Evolutionary conservation across 2,113 vertebrate genomes (phyloP), one percentile per base, ranked within the genome.

Genomic region (Lycaon pictus): DNA sequence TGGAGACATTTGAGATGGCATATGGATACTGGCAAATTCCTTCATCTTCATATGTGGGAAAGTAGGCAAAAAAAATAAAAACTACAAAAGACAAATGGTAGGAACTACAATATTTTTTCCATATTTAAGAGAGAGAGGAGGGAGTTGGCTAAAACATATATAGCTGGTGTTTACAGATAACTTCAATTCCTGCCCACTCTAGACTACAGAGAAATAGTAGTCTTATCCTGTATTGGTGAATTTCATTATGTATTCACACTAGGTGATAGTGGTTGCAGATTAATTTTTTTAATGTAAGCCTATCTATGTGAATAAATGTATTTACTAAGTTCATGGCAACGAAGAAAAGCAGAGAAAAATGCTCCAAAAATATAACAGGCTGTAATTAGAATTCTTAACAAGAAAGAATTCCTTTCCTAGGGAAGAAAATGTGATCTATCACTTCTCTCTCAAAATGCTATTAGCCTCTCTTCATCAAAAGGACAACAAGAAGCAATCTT

Each of bases 351-450:
- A 89, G 72, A 80, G 56, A 69, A 81, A 98, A 97, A 94, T 72
- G 74, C n/a, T 91, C 88, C 92, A 22, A 89, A 96, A 93, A 95
- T 92, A 12, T 74, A 90, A 90, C 43, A 85, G 63, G 48, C 65
- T 92, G 51, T 84, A 95, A 97, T 97, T 97, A 98, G 87, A 98
- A 96, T 94, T 96, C 93, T 88, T 94, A 97, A 88, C 67, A 93
- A 96, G 87, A 93, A 98, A 95, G 72, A 95, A 97, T 95, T 96
- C 27, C 90, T 77, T 35, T 88, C 58, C 79, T 62, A 12, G 56
- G 69, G 20, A 96, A 95, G 84, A 97, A 96, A 97, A 95, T 58
- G 43, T 96, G 88, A 90, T 92, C 97, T n/a, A 97, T 93, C 92
- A 92, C 95, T 43, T 23, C 53, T 32, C 65, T 95, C 81, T 90